Evolutionary conservation across 2,888 invertebrate species (phyloP), one percentile per base, ranked within the genome.

Genomic region (Trichogramma evanescens): DNA sequence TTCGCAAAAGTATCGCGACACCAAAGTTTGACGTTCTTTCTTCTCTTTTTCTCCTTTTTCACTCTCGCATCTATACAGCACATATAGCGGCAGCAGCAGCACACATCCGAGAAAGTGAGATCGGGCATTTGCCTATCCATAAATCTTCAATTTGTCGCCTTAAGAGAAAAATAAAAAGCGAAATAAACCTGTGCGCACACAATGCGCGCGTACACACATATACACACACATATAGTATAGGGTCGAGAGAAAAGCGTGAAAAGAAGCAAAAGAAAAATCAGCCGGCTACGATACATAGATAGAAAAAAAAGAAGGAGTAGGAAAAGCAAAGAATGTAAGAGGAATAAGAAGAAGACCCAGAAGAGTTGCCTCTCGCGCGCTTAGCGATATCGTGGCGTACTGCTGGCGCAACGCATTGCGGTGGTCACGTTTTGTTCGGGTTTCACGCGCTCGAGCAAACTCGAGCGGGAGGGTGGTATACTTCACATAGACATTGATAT

Each of bases 141-240:
- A 66, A 68, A 68, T 67, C 66, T 67, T 62, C 66, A 67, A 67
- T 67, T 68, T 67, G 67, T 66, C 68, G 63, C 63, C 50, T 56
- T 26, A 26, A 26, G 26, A 26, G 55, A 54, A 56, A 56, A 66
- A 66, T 66, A 65, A 66, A 65, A 66, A 65, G 65, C 65, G 63
- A 26, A 26, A 26, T 26, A 26, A 26, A 26, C 26, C 26, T 26
- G 26, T 26, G 26, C 26, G 26, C 26, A 26, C 26, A 26, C 26
- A 26, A 26, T 26, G 26, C 26, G 1, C 26, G 26, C 26, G 26
- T 26, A 26, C 26, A 26, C 26, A 26, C 26, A 26, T 0, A 26
- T 2, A 26, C 26, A 26, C 26, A 26, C 26, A 26, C 26, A 26
- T 2, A 2, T 26, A 26, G 26, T 26, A 26, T 26, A 26, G 26